Evolutionary conservation across 2,888 invertebrate species (phyloP), one percentile per base, ranked within the genome.

Genomic region (Tigriopus californicus): DNA sequence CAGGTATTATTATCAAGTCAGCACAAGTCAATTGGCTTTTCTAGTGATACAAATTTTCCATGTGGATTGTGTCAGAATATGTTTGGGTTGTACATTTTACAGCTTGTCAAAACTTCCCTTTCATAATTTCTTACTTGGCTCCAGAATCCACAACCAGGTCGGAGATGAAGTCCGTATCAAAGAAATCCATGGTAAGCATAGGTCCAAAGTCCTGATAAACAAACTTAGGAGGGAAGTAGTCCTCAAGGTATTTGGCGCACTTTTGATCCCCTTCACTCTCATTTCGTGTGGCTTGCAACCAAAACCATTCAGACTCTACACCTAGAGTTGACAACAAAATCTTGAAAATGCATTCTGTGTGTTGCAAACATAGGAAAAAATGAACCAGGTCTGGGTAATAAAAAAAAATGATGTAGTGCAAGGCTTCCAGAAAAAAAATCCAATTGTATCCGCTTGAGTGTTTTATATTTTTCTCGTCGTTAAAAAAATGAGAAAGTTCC

Each of bases 281-380:
- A 24, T 40, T 18, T 13, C 15, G 47, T 73, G 77, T 74, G 90
- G 88, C 91, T 65, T 81, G 74, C 20, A 71, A 74, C 92, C 92
- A 92, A 70, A 92, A 92, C 94, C 92, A 94, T 74, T 91, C 92
- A 0, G 81, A 80, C 0, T 80, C 80, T 70, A 81, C 85, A 68
- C 86, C 54, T 54, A n/a, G n/a, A n/a, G n/a, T n/a, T n/a, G n/a
- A n/a, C n/a, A n/a, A n/a, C n/a, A n/a, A n/a, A n/a, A n/a, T n/a
- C n/a, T n/a, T n/a, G n/a, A n/a, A n/a, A n/a, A n/a, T n/a, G n/a
- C n/a, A n/a, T n/a, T n/a, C n/a, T n/a, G n/a, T n/a, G n/a, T n/a
- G n/a, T n/a, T n/a, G n/a, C n/a, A n/a, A n/a, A n/a, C n/a, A n/a
- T n/a, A n/a, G n/a, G n/a, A n/a, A n/a, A n/a, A n/a, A n/a, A n/a